These are phyloP conservation scores for Triplophysa dalaica DNA, from an alignment of 2,113 vertebrate genomes.

Conservation along the genomic window DNA sequence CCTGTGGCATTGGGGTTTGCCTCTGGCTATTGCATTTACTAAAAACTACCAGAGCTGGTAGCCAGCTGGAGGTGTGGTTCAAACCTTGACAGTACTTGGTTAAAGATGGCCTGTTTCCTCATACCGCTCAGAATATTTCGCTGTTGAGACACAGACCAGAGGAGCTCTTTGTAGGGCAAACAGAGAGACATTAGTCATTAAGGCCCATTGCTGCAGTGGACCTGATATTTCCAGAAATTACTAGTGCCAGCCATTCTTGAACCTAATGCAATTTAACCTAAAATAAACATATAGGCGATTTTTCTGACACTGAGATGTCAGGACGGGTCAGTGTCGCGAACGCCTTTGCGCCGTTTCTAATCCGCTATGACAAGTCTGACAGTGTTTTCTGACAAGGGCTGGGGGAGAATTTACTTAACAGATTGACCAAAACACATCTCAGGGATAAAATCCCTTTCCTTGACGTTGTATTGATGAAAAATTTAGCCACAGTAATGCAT, in stretches of 20 bases:
- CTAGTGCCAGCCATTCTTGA: conserved; percentile 32
- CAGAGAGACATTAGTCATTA: conserved; percentile 18
- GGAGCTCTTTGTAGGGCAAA: conserved; percentile 8
- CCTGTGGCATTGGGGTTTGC: background rate
- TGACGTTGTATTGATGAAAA: conserved; percentile 18
- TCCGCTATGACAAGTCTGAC: conserved; percentile 44
- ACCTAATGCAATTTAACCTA: conserved; percentile 41
- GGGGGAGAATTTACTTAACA: conserved; percentile 28
- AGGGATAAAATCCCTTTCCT: conserved; percentile 22
- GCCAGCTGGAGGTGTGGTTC: background rate
- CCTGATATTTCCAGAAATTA: conserved; percentile 38
- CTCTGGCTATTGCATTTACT: background rate
- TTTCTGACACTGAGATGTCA: conserved; percentile 33
- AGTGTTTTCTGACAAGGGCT: conserved; percentile 37
- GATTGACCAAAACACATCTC: conserved; percentile 22
- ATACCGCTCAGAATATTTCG: conserved; percentile 5
- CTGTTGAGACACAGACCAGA: background rate
- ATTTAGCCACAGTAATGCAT: background rate
- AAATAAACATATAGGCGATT: conserved; percentile 52
- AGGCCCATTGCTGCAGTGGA: conserved; percentile 6
- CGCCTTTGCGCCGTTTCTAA: conserved; percentile 40
- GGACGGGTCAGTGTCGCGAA: conserved; percentile 33
- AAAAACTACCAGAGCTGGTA: background rate
- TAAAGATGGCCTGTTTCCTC: conserved; percentile 23
- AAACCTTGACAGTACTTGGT: background rate